These are phyloP conservation scores for Cheilosia grossa DNA, from an alignment of 2,888 invertebrate species.

Conservation along the genomic window DNA sequence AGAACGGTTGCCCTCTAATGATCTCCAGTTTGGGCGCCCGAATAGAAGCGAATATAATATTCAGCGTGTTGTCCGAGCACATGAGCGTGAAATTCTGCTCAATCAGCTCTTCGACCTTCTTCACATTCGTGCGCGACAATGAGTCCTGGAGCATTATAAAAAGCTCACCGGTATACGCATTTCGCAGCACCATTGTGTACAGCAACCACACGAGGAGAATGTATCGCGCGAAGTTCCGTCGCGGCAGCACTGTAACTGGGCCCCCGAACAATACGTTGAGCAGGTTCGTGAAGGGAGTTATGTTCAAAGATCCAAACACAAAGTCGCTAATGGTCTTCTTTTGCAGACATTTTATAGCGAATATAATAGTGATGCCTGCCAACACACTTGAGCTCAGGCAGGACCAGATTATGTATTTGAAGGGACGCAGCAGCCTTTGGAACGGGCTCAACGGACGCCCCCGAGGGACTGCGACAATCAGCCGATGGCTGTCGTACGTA, in stretches of 20 bases:
- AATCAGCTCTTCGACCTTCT: conserved; percentile 77
- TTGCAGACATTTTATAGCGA: conserved; percentile 75
- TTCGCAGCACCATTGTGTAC: conserved; percentile 78
- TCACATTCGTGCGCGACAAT: conserved; percentile 73
- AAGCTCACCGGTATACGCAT: conserved; percentile 79
- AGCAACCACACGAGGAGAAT: conserved; percentile 79
- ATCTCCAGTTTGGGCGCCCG: background rate
- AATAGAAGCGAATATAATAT: conserved; percentile 19
- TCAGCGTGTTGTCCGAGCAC: conserved; percentile 32
- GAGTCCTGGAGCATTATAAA: conserved; percentile 80
- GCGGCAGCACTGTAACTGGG: conserved; percentile 76
- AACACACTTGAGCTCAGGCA: conserved; percentile 77
- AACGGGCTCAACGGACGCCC: conserved; percentile 77
- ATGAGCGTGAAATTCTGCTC: conserved; percentile 75
- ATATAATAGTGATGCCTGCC: conserved; percentile 74
- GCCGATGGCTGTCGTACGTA: conserved; percentile 77
- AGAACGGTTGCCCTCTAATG: conserved; percentile 22
- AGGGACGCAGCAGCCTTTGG: conserved; percentile 78
- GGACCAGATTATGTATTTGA: conserved; percentile 79
- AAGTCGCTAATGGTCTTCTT: conserved; percentile 70
- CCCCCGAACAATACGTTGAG: conserved; percentile 78
- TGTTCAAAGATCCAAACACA: conserved; percentile 78
- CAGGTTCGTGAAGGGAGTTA: conserved; percentile 77
- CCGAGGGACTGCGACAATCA: conserved; percentile 78
- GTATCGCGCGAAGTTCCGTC: conserved; percentile 80